A percentile compares a stretch with the other conserved stretches of the same genome.
These are phyloP conservation scores for Labeo calbasu DNA, from an alignment of 2,797 vertebrate species.

Conservation along the genomic window DNA sequence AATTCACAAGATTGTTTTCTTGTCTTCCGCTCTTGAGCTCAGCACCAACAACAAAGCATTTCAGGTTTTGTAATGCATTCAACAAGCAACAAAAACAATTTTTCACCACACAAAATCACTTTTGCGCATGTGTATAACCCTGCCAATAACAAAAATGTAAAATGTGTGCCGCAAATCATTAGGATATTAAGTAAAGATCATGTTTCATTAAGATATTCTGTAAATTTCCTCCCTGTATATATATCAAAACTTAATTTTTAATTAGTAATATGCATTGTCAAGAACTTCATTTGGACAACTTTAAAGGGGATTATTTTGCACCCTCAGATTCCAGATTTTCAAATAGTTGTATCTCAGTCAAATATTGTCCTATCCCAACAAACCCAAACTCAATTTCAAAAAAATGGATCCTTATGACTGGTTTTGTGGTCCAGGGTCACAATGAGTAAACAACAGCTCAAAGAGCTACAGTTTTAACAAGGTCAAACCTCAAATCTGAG, in stretches of 20 bases:
- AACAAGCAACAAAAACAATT: not conserved
- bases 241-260: too few species aligned
- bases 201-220: too few species aligned
- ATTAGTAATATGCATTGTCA: too few species aligned
- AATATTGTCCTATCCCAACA: too few species aligned
- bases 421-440: not conserved
- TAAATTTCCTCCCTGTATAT: too few species aligned
- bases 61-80: not conserved
- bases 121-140: not conserved
- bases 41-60: not conserved
- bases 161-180: not conserved
- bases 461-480: slow-evolving; percentile 6
- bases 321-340: too few species aligned
- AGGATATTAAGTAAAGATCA: too few species aligned
- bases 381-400: too few species aligned
- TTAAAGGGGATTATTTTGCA: too few species aligned
- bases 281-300: too few species aligned
- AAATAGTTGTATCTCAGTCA: too few species aligned
- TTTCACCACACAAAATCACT: not conserved
- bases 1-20: slow-evolving; percentile 47
- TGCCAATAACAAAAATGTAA: not conserved
- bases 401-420: too few species aligned
- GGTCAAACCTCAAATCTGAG: not conserved
- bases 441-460: not conserved
- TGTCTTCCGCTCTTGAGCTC: not conserved